Evolutionary conservation across 2,797 vertebrate genomes (phyloP).

Genomic region (Sus cebifrons): DNA sequence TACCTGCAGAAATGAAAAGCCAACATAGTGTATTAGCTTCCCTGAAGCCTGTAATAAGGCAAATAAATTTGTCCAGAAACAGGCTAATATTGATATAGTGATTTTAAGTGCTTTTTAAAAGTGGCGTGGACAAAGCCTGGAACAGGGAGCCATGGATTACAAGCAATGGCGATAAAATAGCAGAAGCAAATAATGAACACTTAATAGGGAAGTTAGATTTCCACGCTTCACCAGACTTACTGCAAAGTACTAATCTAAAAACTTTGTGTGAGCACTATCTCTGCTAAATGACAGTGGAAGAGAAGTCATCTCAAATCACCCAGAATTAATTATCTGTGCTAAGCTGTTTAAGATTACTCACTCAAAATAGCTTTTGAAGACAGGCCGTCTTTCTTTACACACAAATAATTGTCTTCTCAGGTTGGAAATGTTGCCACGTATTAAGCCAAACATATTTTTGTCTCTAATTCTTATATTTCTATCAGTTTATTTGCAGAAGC

Average conservation of each 20-base stretch:
- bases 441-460: conserved; percentile 37
- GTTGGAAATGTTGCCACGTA: conserved; percentile 45
- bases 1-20: conserved; percentile 53
- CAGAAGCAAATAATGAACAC: conserved; percentile 56
- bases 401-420: conserved; percentile 52
- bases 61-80: neutral
- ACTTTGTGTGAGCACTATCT: conserved; percentile 32
- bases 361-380: conserved; percentile 55
- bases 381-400: neutral
- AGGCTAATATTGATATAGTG: conserved; percentile 11
- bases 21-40: neutral
- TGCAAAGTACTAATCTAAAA: conserved; percentile 54
- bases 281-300: conserved; percentile 1
- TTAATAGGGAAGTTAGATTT: conserved; percentile 61
- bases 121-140: neutral
- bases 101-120: conserved; percentile 61
- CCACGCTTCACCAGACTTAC: conserved; percentile 2
- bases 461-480: conserved; percentile 14
- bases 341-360: conserved; percentile 68
- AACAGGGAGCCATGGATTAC: neutral
- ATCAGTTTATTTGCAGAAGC: conserved; percentile 10
- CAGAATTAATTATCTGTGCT: conserved; percentile 64
- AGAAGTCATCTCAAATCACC: conserved; percentile 66
- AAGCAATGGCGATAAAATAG: conserved; percentile 37
- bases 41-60: conserved; percentile 3